A percentile compares a stretch with the other conserved stretches of the same genome.
Evolutionary conservation across 2,113 vertebrate species (phyloP).

Genomic region (Sander lucioperca): DNA sequence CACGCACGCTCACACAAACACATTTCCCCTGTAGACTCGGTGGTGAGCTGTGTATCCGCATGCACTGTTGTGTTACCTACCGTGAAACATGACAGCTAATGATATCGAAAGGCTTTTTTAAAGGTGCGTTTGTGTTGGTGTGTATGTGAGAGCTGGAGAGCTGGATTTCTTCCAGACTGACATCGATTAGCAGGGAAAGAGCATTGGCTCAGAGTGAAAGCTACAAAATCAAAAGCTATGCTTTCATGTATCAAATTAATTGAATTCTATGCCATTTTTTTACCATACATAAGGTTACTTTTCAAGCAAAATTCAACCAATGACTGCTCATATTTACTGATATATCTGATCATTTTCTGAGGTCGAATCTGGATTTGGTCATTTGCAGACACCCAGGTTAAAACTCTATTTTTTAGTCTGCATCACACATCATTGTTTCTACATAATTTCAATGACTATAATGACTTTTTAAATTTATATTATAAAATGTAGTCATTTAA

Average conservation of each 20-base stretch:
- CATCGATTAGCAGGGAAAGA: constrained; percentile 73
- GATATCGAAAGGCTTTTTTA: constrained; percentile 77
- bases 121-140: constrained; percentile 59
- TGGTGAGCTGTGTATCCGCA: constrained; percentile 72
- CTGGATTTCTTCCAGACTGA: constrained; percentile 73
- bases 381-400: not conserved
- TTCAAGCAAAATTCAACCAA: constrained; percentile 2
- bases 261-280: constrained; percentile 26
- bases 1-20: constrained; percentile 35
- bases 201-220: constrained; percentile 55
- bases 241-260: constrained; percentile 46
- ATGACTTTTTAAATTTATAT: too few relatives aligned
- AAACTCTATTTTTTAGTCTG: too few relatives aligned
- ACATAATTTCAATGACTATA: too few relatives aligned
- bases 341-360: not conserved
- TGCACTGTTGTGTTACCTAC: constrained; percentile 75
- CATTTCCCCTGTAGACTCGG: constrained; percentile 65
- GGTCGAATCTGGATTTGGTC: not conserved
- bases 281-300: constrained; percentile 14
- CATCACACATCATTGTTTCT: too few relatives aligned
- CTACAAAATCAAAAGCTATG: constrained; percentile 52
- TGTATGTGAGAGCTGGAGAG: constrained; percentile 16
- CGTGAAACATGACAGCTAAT: constrained; percentile 86
- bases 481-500: not conserved
- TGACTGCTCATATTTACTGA: constrained; percentile 1